Percentiles rank a stretch among this genome's conserved stretches.
These are phyloP conservation scores for Bursaphelenchus okinawaensis DNA, from an alignment of 2,888 invertebrate genomes.

Conservation along the genomic window DNA sequence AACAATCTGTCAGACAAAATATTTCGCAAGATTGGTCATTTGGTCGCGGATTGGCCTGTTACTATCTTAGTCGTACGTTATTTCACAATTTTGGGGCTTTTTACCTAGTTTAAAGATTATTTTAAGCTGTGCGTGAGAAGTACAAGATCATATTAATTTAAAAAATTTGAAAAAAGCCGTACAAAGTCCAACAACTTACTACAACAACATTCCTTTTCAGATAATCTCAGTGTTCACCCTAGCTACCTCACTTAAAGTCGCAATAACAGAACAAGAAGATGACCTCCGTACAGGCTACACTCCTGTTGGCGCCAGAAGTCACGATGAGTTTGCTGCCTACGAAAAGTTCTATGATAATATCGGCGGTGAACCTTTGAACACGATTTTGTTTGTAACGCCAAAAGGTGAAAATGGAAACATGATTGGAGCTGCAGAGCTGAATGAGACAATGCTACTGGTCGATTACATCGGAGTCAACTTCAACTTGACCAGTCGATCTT, in stretches of 20 bases:
- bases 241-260: slow-evolving; percentile 44
- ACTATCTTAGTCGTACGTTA: slow-evolving; percentile 40
- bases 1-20: slow-evolving; percentile 2
- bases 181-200: neutral
- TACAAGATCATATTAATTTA: too few species aligned
- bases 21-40: slow-evolving; percentile 33
- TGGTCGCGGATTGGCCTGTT: slow-evolving; percentile 41
- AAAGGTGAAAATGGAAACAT: slow-evolving; percentile 36
- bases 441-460: slow-evolving; percentile 39
- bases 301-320: slow-evolving; percentile 44
- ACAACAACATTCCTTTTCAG: too few species aligned
- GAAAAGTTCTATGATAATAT: slow-evolving; percentile 37
- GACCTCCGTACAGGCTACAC: slow-evolving; percentile 54
- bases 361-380: slow-evolving; percentile 39
- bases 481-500: slow-evolving; percentile 28
- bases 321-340: slow-evolving; percentile 36
- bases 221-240: slow-evolving; percentile 41
- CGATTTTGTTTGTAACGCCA: slow-evolving; percentile 42
- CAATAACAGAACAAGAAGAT: slow-evolving; percentile 50
- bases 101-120: neutral
- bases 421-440: slow-evolving; percentile 34
- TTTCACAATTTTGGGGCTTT: neutral
- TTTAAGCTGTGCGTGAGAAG: neutral
- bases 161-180: neutral
- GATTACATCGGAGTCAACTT: slow-evolving; percentile 38